Conservation (phyloP, 2,888 invertebrate genomes). For the Dichetophora obliterata region DNA sequence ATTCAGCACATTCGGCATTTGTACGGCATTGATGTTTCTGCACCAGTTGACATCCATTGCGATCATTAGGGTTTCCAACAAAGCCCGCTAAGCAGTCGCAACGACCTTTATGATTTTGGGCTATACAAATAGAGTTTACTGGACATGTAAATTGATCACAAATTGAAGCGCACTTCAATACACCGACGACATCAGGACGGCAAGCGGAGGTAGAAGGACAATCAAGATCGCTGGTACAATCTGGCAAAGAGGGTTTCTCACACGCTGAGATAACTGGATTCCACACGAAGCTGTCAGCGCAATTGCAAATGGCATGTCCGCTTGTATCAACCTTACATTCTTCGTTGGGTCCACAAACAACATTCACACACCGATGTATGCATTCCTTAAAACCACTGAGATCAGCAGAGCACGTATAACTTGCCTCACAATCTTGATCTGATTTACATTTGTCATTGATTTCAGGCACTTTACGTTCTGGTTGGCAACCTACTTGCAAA, state of each 20-base stretch:
- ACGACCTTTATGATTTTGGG: slow-evolving; percentile 79
- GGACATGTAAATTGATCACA: slow-evolving; percentile 89
- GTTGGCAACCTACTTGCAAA: slow-evolving; percentile 82
- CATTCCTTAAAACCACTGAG: slow-evolving; percentile 78
- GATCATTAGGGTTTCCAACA: slow-evolving; percentile 90
- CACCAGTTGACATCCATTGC: slow-evolving; percentile 84
- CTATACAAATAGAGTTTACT: slow-evolving; percentile 84
- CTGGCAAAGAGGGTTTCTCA: slow-evolving; percentile 89
- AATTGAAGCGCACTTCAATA: slow-evolving; percentile 83
- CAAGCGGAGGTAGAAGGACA: slow-evolving; percentile 81
- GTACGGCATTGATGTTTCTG: slow-evolving; percentile 82
- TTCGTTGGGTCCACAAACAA: slow-evolving; percentile 88
- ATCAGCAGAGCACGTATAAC: slow-evolving; percentile 78
- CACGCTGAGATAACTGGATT: slow-evolving; percentile 85
- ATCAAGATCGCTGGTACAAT: slow-evolving; percentile 79
- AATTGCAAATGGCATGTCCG: slow-evolving; percentile 83
- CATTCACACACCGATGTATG: slow-evolving; percentile 82
- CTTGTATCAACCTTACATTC: slow-evolving; percentile 78
- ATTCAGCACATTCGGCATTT: slow-evolving; percentile 87
- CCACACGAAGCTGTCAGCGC: slow-evolving; percentile 84
- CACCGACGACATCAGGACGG: slow-evolving; percentile 86
- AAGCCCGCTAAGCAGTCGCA: slow-evolving; percentile 89
- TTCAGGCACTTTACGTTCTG: slow-evolving; percentile 73
- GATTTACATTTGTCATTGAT: slow-evolving; percentile 76
- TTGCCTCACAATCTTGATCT: slow-evolving; percentile 80